These are phyloP conservation scores for Pyrocephalus nanus DNA, from an alignment of 2,797 vertebrate species.

Conservation along the genomic window DNA sequence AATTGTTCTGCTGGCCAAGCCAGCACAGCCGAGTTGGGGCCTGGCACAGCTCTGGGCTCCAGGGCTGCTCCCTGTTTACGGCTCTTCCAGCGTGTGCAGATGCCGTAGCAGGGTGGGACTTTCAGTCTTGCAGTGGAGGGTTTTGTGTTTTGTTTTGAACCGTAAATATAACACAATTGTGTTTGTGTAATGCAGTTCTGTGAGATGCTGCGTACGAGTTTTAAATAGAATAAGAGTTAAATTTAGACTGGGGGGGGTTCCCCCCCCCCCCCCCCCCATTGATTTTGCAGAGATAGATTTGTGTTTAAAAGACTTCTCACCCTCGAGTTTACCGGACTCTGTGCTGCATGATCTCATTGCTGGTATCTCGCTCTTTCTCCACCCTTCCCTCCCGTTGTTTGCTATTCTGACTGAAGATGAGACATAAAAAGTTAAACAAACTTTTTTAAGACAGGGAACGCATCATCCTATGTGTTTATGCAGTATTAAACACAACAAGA, in stretches of 20 bases:
- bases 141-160: slow-evolving; percentile 31
- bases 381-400: slow-evolving; percentile 66
- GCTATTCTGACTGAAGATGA: slow-evolving; percentile 46
- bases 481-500: slow-evolving; percentile 60
- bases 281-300: slow-evolving; percentile 48
- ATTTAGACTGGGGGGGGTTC: slow-evolving; percentile 10
- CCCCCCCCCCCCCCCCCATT: background rate
- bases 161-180: slow-evolving; percentile 54
- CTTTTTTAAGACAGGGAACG: slow-evolving; percentile 27
- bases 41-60: background rate
- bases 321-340: background rate
- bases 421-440: slow-evolving; percentile 59
- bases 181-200: background rate
- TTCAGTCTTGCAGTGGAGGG: background rate
- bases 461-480: slow-evolving; percentile 61
- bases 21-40: background rate
- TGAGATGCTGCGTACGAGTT: background rate
- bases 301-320: slow-evolving; percentile 63
- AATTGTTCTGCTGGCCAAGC: background rate
- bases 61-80: background rate
- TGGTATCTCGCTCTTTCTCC: slow-evolving; percentile 40
- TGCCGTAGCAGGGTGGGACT: background rate
- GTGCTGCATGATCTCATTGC: slow-evolving; percentile 55
- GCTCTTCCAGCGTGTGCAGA: background rate
- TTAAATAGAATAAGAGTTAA: slow-evolving; percentile 62